Conservation (phyloP, 2,888 invertebrate genomes). For the Coenonympha glycerion region DNA sequence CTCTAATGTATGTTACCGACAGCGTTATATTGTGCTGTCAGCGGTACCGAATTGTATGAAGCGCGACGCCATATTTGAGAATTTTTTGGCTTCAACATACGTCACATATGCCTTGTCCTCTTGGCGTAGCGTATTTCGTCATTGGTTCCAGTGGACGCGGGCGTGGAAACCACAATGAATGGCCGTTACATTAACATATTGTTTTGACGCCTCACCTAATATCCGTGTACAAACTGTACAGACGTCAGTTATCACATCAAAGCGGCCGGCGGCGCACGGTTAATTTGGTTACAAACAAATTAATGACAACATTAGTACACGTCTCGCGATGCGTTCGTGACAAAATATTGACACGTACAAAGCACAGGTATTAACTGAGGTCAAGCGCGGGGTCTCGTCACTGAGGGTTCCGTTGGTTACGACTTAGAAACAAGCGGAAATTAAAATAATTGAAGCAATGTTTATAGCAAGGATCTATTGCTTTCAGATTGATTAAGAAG, state of each 20-base stretch:
- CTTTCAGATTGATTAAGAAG: no score
- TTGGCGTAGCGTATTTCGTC: no score
- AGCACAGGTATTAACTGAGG: constrained; percentile 43
- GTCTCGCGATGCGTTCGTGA: constrained; percentile 66
- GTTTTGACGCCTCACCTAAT: constrained; percentile 43
- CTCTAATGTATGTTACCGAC: no score
- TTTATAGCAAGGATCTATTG: no score
- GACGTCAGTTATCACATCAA: constrained; percentile 57
- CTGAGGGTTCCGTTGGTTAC: background rate
- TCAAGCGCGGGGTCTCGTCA: background rate
- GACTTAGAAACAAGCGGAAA: no score
- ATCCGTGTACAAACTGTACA: constrained; percentile 32
- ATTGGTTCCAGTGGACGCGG: constrained; percentile 8
- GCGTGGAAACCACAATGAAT: constrained; percentile 13
- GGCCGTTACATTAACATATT: constrained; percentile 32
- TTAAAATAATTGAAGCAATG: no score
- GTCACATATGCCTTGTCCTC: no score
- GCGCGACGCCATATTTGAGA: no score
- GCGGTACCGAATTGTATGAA: no score
- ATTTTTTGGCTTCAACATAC: no score
- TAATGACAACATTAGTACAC: constrained; percentile 68
- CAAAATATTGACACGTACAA: constrained; percentile 70
- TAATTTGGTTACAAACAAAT: constrained; percentile 69
- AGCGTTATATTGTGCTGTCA: no score
- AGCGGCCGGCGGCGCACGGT: constrained; percentile 49